These are phyloP conservation scores for Trichoplusia ni DNA, from an alignment of 1,140 invertebrate genomes.

Conservation along the genomic window DNA sequence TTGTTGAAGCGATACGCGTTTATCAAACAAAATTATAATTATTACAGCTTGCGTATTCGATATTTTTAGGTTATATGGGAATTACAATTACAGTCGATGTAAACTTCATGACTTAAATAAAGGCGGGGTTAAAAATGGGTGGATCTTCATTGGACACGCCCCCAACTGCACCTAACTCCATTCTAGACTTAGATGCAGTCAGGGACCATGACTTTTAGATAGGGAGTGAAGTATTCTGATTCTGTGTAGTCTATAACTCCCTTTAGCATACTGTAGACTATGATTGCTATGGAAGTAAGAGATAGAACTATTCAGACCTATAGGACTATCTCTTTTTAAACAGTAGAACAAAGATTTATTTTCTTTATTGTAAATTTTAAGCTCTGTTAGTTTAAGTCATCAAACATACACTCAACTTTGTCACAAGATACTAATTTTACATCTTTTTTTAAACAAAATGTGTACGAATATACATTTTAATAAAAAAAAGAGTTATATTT, in stretches of 20 bases:
- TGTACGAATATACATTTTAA: conserved; percentile 12
- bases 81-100: conserved; percentile 11
- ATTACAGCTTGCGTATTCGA: conserved; percentile 12
- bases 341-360: too few species aligned
- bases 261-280: too few species aligned
- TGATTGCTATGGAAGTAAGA: too few species aligned
- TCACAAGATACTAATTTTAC: conserved; percentile 43
- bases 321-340: too few species aligned
- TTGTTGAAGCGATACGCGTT: conserved; percentile 19
- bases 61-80: conserved; percentile 14
- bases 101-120: background rate
- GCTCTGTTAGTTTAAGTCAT: background rate
- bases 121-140: background rate
- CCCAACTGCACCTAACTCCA: too few species aligned
- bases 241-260: too few species aligned
- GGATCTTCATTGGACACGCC: too few species aligned
- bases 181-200: too few species aligned
- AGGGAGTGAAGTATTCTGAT: too few species aligned
- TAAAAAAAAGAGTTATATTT: conserved; percentile 39
- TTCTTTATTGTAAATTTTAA: background rate
- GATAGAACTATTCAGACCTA: too few species aligned
- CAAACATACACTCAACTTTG: conserved; percentile 43
- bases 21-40: conserved; percentile 6
- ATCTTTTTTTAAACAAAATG: conserved; percentile 35
- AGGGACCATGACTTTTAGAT: too few species aligned